A percentile compares a stretch with the other conserved stretches of the same genome.
Conservation (phyloP, 1,140 invertebrate species). For the Cepaea nemoralis region DNA sequence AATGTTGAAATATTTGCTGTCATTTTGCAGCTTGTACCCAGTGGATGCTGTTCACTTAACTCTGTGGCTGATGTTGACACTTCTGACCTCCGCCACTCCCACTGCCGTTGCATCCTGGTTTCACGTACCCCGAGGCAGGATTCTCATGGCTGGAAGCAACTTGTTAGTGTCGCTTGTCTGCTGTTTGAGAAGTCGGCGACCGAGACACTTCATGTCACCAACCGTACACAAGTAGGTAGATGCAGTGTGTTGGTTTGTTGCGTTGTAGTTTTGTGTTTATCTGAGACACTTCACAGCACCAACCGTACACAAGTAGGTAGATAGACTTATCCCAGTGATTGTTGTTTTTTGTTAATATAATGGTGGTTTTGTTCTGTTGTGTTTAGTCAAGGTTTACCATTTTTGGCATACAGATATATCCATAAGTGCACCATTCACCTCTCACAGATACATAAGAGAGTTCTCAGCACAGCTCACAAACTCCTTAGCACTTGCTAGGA, state of each 20-base stretch:
- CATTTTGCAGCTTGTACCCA: constrained; percentile 5
- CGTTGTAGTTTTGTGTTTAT: too few relatives aligned
- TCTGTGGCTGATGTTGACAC: not conserved
- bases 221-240: not conserved
- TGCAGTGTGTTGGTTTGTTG: too few relatives aligned
- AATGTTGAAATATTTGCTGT: too few relatives aligned
- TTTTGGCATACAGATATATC: too few relatives aligned
- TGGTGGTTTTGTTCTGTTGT: too few relatives aligned
- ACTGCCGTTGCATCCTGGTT: not conserved
- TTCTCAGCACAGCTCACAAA: too few relatives aligned
- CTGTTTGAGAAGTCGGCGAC: constrained; percentile 3
- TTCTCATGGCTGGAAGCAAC: not conserved
- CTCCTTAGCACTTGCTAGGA: too few relatives aligned
- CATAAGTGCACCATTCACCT: too few relatives aligned
- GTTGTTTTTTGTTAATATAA: too few relatives aligned
- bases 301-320: not conserved
- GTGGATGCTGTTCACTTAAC: constrained; percentile 8
- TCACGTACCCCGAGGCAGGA: not conserved
- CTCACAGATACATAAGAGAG: too few relatives aligned
- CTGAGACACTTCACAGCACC: not conserved
- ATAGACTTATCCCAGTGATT: too few relatives aligned
- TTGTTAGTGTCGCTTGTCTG: not conserved
- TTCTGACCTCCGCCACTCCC: not conserved
- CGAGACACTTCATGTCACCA: not conserved
- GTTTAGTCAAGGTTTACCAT: too few relatives aligned